Conservation (phyloP, 2,113 vertebrate genomes). For the Motacilla tschutschensis region DNA sequence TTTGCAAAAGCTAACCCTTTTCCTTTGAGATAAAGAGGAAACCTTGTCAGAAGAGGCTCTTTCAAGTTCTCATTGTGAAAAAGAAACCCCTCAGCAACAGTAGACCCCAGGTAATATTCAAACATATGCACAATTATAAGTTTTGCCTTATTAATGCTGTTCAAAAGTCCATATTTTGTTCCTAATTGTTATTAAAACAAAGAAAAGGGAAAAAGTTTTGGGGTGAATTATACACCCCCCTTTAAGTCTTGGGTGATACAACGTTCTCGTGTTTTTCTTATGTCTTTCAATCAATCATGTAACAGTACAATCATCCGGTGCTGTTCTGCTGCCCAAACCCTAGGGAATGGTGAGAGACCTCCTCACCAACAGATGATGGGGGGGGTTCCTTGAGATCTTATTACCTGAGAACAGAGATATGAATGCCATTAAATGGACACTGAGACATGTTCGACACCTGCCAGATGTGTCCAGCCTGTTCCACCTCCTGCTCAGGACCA, state of each 20-base stretch:
- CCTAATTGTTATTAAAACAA: neutral
- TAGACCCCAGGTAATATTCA: neutral
- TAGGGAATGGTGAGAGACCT: neutral
- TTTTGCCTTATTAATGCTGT: neutral
- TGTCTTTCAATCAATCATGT: neutral
- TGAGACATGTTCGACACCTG: neutral
- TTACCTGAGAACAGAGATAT: neutral
- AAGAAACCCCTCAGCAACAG: neutral
- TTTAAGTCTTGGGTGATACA: neutral
- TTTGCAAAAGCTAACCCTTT: neutral
- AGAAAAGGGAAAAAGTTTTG: neutral
- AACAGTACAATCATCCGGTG: neutral
- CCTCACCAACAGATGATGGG: neutral
- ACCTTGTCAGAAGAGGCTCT: neutral
- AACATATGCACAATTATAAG: neutral
- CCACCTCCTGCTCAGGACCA: neutral
- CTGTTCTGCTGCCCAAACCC: neutral
- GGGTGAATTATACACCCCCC: neutral
- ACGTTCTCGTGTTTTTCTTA: neutral
- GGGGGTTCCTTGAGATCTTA: neutral
- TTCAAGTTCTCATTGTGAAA: neutral
- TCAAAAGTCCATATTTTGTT: neutral
- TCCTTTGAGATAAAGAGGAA: neutral
- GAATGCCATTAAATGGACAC: neutral
- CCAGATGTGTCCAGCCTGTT: neutral